Percentiles rank a stretch among this genome's conserved stretches.
phyloP scores from a whole-genome alignment of 2,797 vertebrate species.

The Triplophysa bombifrons region DNA sequence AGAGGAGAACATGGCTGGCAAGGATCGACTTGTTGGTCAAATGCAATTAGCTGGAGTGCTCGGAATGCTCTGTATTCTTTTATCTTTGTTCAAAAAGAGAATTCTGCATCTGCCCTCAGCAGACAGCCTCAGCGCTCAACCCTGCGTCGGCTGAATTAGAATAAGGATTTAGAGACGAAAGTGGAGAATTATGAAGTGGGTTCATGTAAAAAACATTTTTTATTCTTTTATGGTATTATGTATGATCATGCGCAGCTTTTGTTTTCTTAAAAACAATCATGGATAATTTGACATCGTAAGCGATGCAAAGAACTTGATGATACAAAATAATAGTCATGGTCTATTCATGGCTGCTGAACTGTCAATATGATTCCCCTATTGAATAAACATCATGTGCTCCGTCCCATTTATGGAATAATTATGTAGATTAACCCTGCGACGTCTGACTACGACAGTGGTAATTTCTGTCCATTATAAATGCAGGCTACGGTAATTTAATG shows the following conservation, averaged over 20 bases:
- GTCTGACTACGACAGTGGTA: background rate
- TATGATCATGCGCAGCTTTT: background rate
- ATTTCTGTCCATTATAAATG: background rate
- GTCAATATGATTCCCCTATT: background rate
- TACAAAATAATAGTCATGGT: background rate
- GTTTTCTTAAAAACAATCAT: background rate
- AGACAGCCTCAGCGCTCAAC: conserved; percentile 53
- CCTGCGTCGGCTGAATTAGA: conserved; percentile 51
- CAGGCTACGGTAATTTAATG: background rate
- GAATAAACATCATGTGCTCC: conserved; percentile 19
- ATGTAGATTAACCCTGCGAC: background rate
- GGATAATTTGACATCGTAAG: background rate
- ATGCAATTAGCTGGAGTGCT: conserved; percentile 74
- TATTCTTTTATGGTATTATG: conserved; percentile 7
- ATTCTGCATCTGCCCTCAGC: conserved; percentile 58
- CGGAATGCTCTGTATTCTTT: conserved; percentile 66
- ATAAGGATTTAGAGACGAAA: conserved; percentile 34
- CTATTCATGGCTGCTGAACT: background rate
- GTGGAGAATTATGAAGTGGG: conserved; percentile 14
- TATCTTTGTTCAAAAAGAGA: conserved; percentile 70
- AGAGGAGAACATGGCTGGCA: conserved; percentile 61
- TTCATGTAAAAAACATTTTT: background rate
- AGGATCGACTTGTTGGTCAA: conserved; percentile 70
- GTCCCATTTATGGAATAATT: conserved; percentile 2
- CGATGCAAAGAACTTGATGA: background rate